Percentiles rank a stretch among this genome's conserved stretches.
Evolutionary conservation across 2,797 vertebrate genomes (phyloP).

Genomic region (Sebastiscus albofasciatus): DNA sequence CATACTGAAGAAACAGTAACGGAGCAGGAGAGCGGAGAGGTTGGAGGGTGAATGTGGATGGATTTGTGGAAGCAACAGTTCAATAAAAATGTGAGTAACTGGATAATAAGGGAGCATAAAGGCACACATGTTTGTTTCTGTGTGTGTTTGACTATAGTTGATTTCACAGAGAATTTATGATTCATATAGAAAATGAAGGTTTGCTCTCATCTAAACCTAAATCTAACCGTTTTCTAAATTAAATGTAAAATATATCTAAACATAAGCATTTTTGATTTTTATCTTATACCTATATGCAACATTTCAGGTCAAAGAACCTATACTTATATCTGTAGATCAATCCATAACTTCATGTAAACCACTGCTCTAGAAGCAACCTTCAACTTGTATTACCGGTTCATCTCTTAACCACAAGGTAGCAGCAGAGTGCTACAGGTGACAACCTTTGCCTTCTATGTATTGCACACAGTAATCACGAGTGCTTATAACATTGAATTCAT

Average conservation of each 20-base stretch:
- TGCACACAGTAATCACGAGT: background rate
- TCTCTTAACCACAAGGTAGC: slow-evolving; percentile 59
- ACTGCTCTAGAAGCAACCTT: background rate
- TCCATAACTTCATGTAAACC: background rate
- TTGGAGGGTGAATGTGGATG: background rate
- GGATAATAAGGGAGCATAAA: background rate
- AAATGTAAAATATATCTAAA: background rate
- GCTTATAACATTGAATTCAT: background rate
- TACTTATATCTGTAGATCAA: background rate
- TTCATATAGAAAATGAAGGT: background rate
- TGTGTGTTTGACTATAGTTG: background rate
- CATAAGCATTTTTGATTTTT: background rate
- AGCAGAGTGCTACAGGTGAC: slow-evolving; percentile 33
- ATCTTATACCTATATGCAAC: background rate
- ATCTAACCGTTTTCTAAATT: too few species aligned
- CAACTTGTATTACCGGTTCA: background rate
- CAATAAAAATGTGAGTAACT: slow-evolving; percentile 15
- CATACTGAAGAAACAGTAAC: background rate
- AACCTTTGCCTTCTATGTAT: background rate
- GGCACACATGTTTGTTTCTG: too few species aligned
- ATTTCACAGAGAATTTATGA: background rate
- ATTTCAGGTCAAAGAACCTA: background rate
- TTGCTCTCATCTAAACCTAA: background rate
- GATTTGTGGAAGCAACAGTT: background rate
- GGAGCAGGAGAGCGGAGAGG: background rate